Base-by-base conservation (phyloP, 2,888 invertebrate species). In the Clistopyga incitator region DNA sequence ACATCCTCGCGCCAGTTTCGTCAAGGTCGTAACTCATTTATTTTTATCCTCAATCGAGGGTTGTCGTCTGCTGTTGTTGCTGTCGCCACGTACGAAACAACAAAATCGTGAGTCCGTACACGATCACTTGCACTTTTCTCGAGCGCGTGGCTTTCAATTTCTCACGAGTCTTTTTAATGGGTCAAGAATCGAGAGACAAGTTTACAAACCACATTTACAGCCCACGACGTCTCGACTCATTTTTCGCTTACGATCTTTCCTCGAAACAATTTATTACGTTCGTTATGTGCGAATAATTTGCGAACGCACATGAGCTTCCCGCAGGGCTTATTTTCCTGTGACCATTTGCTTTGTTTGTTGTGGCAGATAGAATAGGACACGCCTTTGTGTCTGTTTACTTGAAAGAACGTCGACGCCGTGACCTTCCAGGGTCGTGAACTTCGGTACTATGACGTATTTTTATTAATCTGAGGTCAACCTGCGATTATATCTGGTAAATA, bases 31-130 rank as follows among this genome's bases (percentile, higher is more conserved):
- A 3, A 56, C 34, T 75, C 45, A 10, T 65, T 56, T 80, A 50
- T 80, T 75, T 74, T 75, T 67, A 74, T 52, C 42, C 29, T n/a
- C 47, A 68, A 47, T 11, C 77, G 47, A 59, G 56, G 61, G 47
- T 34, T 68, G 47, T 29, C 56, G 25, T 13, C 13, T 20, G 20
- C 3, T n/a, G 15, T 3, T 29, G 59, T 42, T 0, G 10, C 1
- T 38, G 11, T 8, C 18, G 13, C 23, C 11, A 42, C n/a, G 13
- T 38, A 11, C 3, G 38, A 6, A 38, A 20, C 38, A 64, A 64
- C 20, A 38, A 64, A 38, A n/a, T 61, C 34, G 29, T 34, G 34
- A 34, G 18, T 61, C 59, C n/a, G 59, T 6, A n/a, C 6, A 23
- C 10, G 8, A 23, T 34, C 34, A 34, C 34, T 34, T 34, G 29